Evolutionary conservation across 2,888 invertebrate genomes (phyloP), one percentile per base, ranked within the genome.

Genomic region (Trissolcus japonicus): DNA sequence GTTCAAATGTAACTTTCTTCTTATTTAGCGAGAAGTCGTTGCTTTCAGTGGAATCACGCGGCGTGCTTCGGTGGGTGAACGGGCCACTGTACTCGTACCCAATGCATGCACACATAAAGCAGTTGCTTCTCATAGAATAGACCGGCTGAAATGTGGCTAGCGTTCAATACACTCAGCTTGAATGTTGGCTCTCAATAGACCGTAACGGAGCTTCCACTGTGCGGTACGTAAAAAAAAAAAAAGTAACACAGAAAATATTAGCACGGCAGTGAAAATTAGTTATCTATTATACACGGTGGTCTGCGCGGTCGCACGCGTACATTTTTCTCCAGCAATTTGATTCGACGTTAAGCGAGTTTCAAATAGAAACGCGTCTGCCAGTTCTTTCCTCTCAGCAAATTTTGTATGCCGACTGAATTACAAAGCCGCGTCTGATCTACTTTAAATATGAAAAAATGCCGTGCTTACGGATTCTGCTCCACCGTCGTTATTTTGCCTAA

Each of bases 121-220:
- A 66, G 35, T 35, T 35, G 74, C 74, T 80, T 69, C 75, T 59
- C 60, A 57, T 21, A 62, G 67, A 76, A 77, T 67, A 63, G 76
- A 57, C 51, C 35, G 67, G 50, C 78, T 76, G 83, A 84, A 85
- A 84, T 80, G 83, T 80, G 83, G 80, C 76, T 72, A 76, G 79
- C 81, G 80, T 84, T 84, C 84, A 84, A 84, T 85, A 80, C 84
- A 76, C 76, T 80, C 69, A 76, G 77, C 72, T 79, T 84, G 84
- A 86, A 86, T 85, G 79, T 81, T 69, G 73, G 79, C 79, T 81
- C 80, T 85, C 84, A 85, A 83, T 83, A 71, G 81, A 79, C 75
- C 80, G 79, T 81, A 79, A 79, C 81, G 72, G 72, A 43, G 54
- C 62, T 71, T 59, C 56, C n/a, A 9, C 35, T 19, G 51, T n/a